These are phyloP conservation scores for Eupithecia centaureata DNA, from an alignment of 2,888 invertebrate species.

Conservation along the genomic window DNA sequence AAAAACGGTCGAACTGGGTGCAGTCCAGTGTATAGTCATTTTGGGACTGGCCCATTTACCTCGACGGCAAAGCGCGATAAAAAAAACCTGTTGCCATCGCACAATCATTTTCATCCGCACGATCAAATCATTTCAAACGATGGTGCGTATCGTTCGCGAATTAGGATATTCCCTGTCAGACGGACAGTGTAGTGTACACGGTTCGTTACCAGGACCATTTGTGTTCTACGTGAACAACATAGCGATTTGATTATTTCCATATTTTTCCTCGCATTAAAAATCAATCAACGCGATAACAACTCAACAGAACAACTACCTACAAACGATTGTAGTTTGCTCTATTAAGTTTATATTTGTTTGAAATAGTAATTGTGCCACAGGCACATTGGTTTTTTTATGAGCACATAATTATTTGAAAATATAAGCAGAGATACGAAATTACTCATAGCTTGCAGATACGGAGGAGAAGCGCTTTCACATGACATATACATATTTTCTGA, in stretches of 20 bases:
- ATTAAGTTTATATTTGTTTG: not conserved
- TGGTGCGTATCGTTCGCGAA: not conserved
- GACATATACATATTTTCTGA: no score
- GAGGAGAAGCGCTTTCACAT: no score
- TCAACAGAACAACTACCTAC: not conserved
- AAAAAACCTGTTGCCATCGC: not conserved
- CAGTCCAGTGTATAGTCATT: not conserved
- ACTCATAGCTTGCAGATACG: no score
- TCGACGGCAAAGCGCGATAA: not conserved
- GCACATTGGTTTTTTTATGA: not conserved
- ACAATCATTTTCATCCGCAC: not conserved
- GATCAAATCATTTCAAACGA: not conserved
- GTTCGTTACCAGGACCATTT: not conserved
- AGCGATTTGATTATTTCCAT: not conserved
- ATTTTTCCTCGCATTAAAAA: constrained; percentile 4
- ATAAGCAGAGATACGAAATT: no score
- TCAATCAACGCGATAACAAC: constrained; percentile 4
- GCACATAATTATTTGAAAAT: no score
- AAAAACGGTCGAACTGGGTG: not conserved
- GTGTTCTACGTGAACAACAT: not conserved
- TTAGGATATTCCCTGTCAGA: not conserved
- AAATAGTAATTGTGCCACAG: not conserved
- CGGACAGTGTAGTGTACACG: no score
- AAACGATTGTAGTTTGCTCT: not conserved
- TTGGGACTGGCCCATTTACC: not conserved